Evolutionary conservation across 2,888 invertebrate genomes (phyloP).

Genomic region (Hymenopus coronatus): DNA sequence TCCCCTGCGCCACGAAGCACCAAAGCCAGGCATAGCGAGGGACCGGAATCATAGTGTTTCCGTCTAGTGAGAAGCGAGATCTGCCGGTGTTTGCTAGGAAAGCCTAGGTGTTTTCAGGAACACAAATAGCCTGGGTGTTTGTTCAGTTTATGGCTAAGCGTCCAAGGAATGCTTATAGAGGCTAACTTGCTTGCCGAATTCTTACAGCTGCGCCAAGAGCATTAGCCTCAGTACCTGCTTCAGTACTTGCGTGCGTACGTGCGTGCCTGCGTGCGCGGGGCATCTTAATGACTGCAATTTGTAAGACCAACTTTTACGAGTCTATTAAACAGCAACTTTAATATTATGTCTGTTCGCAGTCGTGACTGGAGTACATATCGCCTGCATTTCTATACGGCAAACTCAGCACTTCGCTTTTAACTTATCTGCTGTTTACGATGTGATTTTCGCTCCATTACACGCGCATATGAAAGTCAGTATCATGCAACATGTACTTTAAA

Average conservation of each 20-base stretch:
- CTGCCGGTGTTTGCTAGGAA: background rate
- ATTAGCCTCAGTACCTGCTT: background rate
- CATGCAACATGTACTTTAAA: background rate
- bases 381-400: background rate
- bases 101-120: background rate
- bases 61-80: too few species aligned
- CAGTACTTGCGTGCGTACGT: background rate
- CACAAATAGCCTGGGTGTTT: background rate
- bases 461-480: background rate
- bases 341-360: constrained; percentile 1
- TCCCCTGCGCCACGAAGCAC: too few species aligned
- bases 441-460: background rate
- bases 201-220: background rate
- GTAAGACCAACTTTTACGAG: constrained; percentile 24
- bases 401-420: background rate
- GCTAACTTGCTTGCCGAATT: background rate
- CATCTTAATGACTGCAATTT: constrained; percentile 23
- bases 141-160: background rate
- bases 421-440: background rate
- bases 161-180: background rate
- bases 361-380: background rate
- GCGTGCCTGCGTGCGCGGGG: background rate
- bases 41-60: too few species aligned
- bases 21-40: too few species aligned
- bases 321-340: constrained; percentile 20